Evolutionary conservation across 1,140 invertebrate species (phyloP).

Genomic region (Diachasma alloeum): DNA sequence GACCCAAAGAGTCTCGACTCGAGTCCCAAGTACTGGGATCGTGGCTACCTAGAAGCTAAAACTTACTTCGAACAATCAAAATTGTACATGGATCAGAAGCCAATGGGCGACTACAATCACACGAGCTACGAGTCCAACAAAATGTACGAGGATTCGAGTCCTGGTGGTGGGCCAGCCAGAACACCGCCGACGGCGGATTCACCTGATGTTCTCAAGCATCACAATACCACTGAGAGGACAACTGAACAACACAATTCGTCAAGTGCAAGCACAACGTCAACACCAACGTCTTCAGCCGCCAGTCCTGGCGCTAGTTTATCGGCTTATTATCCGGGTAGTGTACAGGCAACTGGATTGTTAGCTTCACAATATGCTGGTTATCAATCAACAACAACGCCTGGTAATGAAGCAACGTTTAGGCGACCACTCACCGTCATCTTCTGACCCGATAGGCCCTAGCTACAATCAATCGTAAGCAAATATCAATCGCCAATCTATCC

Average conservation of each 20-base stretch:
- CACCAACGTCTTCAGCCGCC: constrained; percentile 71
- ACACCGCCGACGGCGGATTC: constrained; percentile 70
- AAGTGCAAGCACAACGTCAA: constrained; percentile 64
- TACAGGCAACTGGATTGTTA: constrained; percentile 61
- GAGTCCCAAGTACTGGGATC: constrained; percentile 74
- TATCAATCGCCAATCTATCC: constrained; percentile 34
- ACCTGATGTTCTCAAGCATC: constrained; percentile 67
- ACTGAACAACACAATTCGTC: constrained; percentile 61
- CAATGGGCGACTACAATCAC: constrained; percentile 62
- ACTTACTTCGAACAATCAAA: constrained; percentile 80
- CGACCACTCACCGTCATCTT: constrained; percentile 86
- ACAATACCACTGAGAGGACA: constrained; percentile 56
- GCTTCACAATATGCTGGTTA: constrained; percentile 70
- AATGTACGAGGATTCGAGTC: constrained; percentile 76
- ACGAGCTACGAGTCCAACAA: constrained; percentile 63
- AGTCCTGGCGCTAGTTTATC: constrained; percentile 68
- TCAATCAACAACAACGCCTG: constrained; percentile 65
- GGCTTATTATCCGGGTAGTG: constrained; percentile 70
- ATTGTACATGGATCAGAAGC: constrained; percentile 81
- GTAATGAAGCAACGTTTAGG: constrained; percentile 72
- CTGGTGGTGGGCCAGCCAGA: constrained; percentile 58
- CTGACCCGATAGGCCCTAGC: constrained; percentile 76
- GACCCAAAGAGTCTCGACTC: constrained; percentile 72
- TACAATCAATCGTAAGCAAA: constrained; percentile 49
- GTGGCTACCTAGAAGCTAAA: constrained; percentile 73